Conservation (phyloP, 2,113 vertebrate species). For the Gymnogyps californianus region DNA sequence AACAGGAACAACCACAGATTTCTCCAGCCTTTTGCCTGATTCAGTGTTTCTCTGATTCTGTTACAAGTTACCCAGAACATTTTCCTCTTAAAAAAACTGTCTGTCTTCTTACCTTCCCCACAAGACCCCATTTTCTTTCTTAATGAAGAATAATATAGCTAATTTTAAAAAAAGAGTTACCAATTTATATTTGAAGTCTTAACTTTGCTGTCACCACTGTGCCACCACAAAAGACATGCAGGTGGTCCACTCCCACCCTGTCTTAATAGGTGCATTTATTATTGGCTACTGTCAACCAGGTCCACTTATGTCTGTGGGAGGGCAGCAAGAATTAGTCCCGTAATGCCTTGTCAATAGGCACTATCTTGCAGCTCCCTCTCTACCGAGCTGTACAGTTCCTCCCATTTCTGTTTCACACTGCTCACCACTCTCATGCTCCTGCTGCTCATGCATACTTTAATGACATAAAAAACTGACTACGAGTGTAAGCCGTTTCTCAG, state of each 20-base stretch:
- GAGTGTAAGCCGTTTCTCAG: background rate
- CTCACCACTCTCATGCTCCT: background rate
- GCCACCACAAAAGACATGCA: background rate
- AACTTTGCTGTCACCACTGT: background rate
- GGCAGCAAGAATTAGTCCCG: background rate
- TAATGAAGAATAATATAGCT: background rate
- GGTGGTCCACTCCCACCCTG: background rate
- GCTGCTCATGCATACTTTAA: background rate
- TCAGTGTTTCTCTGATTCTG: background rate
- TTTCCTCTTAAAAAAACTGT: background rate
- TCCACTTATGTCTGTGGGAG: background rate
- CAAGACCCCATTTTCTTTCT: background rate
- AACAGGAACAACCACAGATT: background rate
- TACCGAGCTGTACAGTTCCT: background rate
- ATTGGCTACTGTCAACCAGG: background rate
- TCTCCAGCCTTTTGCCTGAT: background rate
- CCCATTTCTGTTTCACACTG: background rate
- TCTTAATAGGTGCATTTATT: background rate
- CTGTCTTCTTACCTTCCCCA: background rate
- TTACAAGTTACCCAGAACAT: background rate
- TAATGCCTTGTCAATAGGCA: background rate
- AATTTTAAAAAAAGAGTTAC: background rate
- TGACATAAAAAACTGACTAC: background rate
- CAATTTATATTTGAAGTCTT: background rate
- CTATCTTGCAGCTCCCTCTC: background rate